Evolutionary conservation across 2,888 invertebrate species (phyloP), one percentile per base, ranked within the genome.

Genomic region (Agrochola circellaris): DNA sequence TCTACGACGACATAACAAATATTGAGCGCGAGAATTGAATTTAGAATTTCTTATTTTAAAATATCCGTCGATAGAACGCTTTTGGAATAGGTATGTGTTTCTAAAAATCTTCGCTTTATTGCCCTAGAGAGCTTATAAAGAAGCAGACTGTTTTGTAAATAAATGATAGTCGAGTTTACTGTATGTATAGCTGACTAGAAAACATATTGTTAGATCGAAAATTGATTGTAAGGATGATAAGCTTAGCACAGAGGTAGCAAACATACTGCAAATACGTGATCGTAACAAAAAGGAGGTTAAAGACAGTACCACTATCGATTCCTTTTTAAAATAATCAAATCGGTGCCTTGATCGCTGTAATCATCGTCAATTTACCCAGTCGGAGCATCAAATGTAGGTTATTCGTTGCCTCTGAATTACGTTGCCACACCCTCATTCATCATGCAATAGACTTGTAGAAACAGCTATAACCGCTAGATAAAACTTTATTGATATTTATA

Each of bases 21-120:
- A 91, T 92, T 90, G 92, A 90, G 84, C 85, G 87, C 89, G 88
- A 89, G 89, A 93, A 93, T 94, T 93, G 92, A 93, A 93, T 93
- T 92, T 86, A 77, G 86, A 91, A 92, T 76, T 90, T 88, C 85
- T 89, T 90, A 91, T 90, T 92, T 90, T 89, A 89, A 91, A 91
- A 88, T 89, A 76, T 81, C 82, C 75, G 30, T 66, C 82, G 66
- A 80, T 85, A 79, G 82, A 88, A 81, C 51, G 69, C 70, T 88
- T 82, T 70, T 54, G 15, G 79, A 83, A 83, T 79, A 45, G 83
- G 51, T 82, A 78, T 42, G 56, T 69, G 56, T 69, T 68, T 67
- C 38, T 58, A 65, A 62, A 78, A 78, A 70, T 73, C 74, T 58
- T 64, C 48, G 77, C 73, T 74, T 69, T 81, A 45, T 42, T 60